Percentiles rank a stretch among this genome's conserved stretches.
phyloP scores from a whole-genome alignment of 2,888 invertebrate species.

The Acanthosoma haemorrhoidale region DNA sequence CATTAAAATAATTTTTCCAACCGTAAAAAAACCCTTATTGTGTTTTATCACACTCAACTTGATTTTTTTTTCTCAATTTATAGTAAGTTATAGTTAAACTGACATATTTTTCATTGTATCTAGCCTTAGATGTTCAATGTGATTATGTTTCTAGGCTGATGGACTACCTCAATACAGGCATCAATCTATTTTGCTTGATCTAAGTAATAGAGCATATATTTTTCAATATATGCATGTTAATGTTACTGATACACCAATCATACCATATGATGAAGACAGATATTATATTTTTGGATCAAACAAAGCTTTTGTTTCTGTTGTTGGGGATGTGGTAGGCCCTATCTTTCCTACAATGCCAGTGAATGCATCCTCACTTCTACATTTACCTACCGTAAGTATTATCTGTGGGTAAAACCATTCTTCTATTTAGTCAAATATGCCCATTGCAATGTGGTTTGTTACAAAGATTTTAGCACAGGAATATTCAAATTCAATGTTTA shows the following conservation, averaged over 20 bases:
- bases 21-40: no score
- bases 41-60: no score
- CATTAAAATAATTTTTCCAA: not conserved
- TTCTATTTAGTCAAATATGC: no score
- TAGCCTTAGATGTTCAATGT: no score
- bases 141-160: constrained; percentile 58
- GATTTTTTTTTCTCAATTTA: no score
- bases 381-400: constrained; percentile 66
- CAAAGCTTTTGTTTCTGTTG: constrained; percentile 69
- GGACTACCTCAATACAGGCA: constrained; percentile 88
- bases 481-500: no score
- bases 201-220: constrained; percentile 84
- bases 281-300: constrained; percentile 94
- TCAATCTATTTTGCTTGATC: constrained; percentile 83
- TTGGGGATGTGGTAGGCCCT: constrained; percentile 88
- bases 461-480: no score
- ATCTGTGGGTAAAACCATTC: no score
- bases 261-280: constrained; percentile 83
- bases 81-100: no score
- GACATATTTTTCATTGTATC: no score
- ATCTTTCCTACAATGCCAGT: constrained; percentile 90
- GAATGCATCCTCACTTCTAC: constrained; percentile 73
- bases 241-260: constrained; percentile 86
- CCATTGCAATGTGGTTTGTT: no score
- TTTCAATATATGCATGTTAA: constrained; percentile 95